Evolutionary conservation across 2,888 invertebrate genomes (phyloP).

Genomic region (Chromoteleia sp.): DNA sequence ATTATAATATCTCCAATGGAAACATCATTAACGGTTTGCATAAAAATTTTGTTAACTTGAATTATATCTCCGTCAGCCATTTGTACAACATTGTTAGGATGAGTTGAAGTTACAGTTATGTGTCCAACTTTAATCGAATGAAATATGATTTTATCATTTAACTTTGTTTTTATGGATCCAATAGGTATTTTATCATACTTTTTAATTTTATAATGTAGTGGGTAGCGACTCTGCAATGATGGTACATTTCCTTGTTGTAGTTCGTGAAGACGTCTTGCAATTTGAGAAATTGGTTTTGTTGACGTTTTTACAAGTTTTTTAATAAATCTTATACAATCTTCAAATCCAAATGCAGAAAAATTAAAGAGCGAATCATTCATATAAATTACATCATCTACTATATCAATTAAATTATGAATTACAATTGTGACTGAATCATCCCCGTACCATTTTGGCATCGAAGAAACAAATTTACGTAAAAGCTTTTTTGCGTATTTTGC

Average conservation of each 20-base stretch:
- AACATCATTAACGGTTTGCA: too few relatives aligned
- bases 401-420: slow-evolving; percentile 23
- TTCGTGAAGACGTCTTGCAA: not conserved
- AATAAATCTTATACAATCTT: slow-evolving; percentile 25
- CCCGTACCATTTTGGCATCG: slow-evolving; percentile 31
- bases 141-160: too few relatives aligned
- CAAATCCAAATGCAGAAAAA: slow-evolving; percentile 35
- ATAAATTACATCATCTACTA: slow-evolving; percentile 15
- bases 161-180: too few relatives aligned
- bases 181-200: too few relatives aligned
- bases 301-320: slow-evolving; percentile 21
- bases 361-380: slow-evolving; percentile 17
- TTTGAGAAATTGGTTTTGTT: slow-evolving; percentile 19
- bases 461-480: slow-evolving; percentile 18
- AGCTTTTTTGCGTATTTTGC: slow-evolving; percentile 16
- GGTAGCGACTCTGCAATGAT: not conserved
- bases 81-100: slow-evolving; percentile 7
- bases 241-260: not conserved
- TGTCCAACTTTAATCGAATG: not conserved
- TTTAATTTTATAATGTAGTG: not conserved
- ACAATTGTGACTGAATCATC: slow-evolving; percentile 14
- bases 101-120: slow-evolving; percentile 1
- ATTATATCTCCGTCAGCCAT: not conserved
- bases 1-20: too few relatives aligned
- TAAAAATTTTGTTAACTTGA: not conserved